These are phyloP conservation scores for Crematogaster levior DNA, from an alignment of 2,888 invertebrate species.

Conservation along the genomic window DNA sequence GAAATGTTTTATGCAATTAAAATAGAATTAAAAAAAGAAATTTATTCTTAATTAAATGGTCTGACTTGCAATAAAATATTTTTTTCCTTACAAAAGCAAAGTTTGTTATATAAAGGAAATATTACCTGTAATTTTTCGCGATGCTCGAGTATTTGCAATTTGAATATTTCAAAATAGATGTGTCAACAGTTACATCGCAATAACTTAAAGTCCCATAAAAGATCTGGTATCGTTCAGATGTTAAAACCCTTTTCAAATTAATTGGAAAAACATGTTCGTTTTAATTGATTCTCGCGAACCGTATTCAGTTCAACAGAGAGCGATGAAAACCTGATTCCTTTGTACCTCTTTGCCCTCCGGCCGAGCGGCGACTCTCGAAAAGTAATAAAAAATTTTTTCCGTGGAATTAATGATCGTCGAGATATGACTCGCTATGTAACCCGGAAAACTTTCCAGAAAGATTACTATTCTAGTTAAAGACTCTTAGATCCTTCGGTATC, in stretches of 20 bases:
- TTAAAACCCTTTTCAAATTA: conserved; percentile 19
- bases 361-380: background rate
- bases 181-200: background rate
- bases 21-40: background rate
- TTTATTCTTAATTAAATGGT: background rate
- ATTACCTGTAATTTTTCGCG: background rate
- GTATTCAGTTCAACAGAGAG: conserved; percentile 11
- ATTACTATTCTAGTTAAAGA: background rate
- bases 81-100: background rate
- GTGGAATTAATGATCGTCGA: background rate
- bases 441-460: background rate
- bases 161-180: background rate
- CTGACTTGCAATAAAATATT: background rate
- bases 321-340: conserved; percentile 24
- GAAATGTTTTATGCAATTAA: no score
- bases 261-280: conserved; percentile 33
- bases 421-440: background rate
- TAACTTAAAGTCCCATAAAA: conserved; percentile 11
- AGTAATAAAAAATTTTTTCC: conserved; percentile 21
- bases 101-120: background rate
- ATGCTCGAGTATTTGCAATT: background rate
- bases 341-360: background rate
- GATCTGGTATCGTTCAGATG: background rate
- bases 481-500: background rate
- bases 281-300: conserved; percentile 43